Evolutionary conservation across 2,888 invertebrate species (phyloP).

Genomic region (Habrosyne pyritoides): DNA sequence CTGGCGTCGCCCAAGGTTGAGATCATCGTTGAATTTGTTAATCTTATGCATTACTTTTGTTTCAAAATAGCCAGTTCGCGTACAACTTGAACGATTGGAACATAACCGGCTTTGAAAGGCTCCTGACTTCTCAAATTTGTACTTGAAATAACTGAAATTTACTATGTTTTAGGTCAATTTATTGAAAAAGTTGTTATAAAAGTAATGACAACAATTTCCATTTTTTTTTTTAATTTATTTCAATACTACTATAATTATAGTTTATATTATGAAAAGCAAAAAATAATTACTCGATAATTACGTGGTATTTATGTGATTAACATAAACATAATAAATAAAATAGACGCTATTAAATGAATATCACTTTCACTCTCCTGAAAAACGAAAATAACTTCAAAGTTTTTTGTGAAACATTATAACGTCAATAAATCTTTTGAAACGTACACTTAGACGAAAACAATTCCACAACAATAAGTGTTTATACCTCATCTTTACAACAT

Average conservation of each 20-base stretch:
- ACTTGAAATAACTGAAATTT: neutral
- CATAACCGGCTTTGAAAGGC: neutral
- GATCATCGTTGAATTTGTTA: constrained; percentile 9
- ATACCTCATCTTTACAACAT: neutral
- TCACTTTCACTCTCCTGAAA: constrained; percentile 32
- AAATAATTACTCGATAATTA: neutral
- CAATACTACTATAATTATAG: no score
- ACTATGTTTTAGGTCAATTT: neutral
- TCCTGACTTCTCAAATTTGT: no score
- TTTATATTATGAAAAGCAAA: no score
- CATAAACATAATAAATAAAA: neutral
- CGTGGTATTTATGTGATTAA: neutral
- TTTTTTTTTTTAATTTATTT: no score
- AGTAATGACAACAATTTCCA: no score
- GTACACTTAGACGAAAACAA: constrained; percentile 11
- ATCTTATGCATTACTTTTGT: neutral
- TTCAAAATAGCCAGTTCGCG: neutral
- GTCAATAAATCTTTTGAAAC: constrained; percentile 21
- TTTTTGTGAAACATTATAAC: constrained; percentile 23
- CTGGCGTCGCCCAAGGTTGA: neutral
- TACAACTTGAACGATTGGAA: neutral
- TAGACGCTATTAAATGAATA: neutral
- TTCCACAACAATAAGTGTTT: neutral
- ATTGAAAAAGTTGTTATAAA: no score
- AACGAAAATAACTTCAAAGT: constrained; percentile 3